A percentile compares a stretch with the other conserved stretches of the same genome.
These are phyloP conservation scores for Rhinichthys klamathensis DNA, from an alignment of 2,113 vertebrate species.

Conservation along the genomic window DNA sequence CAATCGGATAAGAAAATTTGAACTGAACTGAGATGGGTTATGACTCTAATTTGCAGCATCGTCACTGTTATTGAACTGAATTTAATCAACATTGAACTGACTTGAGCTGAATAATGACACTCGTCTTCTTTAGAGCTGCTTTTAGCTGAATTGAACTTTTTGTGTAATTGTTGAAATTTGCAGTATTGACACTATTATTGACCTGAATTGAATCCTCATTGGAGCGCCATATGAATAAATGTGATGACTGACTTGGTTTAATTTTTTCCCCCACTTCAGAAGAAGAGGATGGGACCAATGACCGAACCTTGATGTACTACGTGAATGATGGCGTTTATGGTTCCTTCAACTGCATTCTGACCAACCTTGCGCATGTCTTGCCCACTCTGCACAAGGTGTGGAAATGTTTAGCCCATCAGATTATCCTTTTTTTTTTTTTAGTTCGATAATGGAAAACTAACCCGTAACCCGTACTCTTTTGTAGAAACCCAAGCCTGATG, in stretches of 20 bases:
- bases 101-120: too few relatives aligned
- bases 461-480: background rate
- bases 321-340: constrained; percentile 98
- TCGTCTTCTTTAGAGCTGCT: too few relatives aligned
- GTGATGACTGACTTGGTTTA: background rate
- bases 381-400: constrained; percentile 88
- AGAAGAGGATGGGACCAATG: constrained; percentile 83
- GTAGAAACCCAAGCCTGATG: constrained; percentile 92
- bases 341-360: constrained; percentile 96
- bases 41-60: too few relatives aligned
- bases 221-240: background rate
- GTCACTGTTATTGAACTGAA: too few relatives aligned
- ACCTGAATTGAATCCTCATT: too few relatives aligned
- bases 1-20: too few relatives aligned
- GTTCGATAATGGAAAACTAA: background rate
- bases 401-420: background rate
- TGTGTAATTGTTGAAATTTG: too few relatives aligned
- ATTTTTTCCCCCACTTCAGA: constrained; percentile 71
- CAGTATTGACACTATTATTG: too few relatives aligned
- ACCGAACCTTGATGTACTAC: constrained; percentile 95
- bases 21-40: too few relatives aligned
- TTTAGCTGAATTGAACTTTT: too few relatives aligned
- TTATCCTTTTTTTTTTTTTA: background rate
- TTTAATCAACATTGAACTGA: too few relatives aligned
- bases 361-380: constrained; percentile 91